These are phyloP conservation scores for Xiphophorus couchianus DNA, from an alignment of 2,113 vertebrate species.

Conservation along the genomic window DNA sequence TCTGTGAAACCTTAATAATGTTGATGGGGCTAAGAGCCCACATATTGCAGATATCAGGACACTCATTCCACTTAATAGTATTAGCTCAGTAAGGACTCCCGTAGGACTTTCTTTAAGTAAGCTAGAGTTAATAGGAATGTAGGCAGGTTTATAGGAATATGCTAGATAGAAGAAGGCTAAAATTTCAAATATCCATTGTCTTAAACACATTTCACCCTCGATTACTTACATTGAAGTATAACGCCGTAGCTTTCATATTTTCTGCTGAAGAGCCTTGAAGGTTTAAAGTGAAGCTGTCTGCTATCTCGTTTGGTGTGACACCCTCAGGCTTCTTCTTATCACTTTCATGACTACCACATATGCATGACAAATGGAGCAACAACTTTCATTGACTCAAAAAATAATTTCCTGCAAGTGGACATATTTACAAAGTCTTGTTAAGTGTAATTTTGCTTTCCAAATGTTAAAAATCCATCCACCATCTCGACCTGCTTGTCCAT, in stretches of 20 bases:
- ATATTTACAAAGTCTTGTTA: not conserved
- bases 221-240: not conserved
- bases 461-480: too few relatives aligned
- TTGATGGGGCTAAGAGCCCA: conserved; percentile 44
- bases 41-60: conserved; percentile 40
- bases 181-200: not conserved
- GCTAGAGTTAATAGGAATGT: not conserved
- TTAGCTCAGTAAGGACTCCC: conserved; percentile 24
- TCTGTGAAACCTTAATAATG: conserved; percentile 51
- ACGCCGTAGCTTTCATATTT: not conserved
- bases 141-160: not conserved
- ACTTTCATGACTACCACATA: not conserved
- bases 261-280: not conserved
- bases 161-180: not conserved
- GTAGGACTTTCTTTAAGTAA: conserved; percentile 1
- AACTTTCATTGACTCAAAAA: too few relatives aligned
- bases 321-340: not conserved
- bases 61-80: conserved; percentile 27
- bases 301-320: too few relatives aligned
- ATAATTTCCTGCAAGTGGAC: not conserved
- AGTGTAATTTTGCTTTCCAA: not conserved
- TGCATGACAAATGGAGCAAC: too few relatives aligned
- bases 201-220: not conserved
- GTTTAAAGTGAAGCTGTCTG: not conserved
- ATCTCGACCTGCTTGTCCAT: too few relatives aligned